Conservation (phyloP, 1,140 invertebrate genomes). For the Solen grandis region DNA sequence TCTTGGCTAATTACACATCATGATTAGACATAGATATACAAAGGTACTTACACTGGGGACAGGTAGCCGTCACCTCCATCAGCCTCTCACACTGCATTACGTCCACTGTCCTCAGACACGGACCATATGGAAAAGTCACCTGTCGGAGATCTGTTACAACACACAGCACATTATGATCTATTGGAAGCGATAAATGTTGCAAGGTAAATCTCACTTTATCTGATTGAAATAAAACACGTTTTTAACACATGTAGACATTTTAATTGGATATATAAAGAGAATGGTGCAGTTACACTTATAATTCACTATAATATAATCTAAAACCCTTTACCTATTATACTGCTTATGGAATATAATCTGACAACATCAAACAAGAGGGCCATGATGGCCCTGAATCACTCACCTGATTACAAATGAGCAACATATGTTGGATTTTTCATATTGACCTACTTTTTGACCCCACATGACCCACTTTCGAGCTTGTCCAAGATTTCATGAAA, state of each 20-base stretch:
- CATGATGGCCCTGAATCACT: not conserved
- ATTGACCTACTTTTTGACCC: not conserved
- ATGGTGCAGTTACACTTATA: too few species aligned
- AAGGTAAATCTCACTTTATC: too few species aligned
- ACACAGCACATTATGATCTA: too few species aligned
- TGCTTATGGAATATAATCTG: too few species aligned
- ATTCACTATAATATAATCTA: too few species aligned
- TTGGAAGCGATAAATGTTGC: too few species aligned
- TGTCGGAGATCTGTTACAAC: not conserved
- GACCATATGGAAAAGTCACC: constrained; percentile 24
- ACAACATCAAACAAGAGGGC: not conserved
- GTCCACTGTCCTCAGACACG: constrained; percentile 4
- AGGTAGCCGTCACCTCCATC: not conserved
- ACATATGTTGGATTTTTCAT: not conserved
- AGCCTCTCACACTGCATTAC: constrained; percentile 1
- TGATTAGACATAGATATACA: too few species aligned
- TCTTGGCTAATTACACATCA: too few species aligned
- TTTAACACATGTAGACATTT: too few species aligned
- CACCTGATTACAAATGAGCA: not conserved
- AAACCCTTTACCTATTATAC: too few species aligned
- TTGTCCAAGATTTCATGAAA: not conserved
- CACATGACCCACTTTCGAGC: not conserved
- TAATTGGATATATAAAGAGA: too few species aligned
- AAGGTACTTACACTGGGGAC: constrained; percentile 21
- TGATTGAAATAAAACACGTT: too few species aligned